Evolutionary conservation across 2,888 invertebrate genomes (phyloP), one percentile per base, ranked within the genome.

Genomic region (Marronus borbonicus): DNA sequence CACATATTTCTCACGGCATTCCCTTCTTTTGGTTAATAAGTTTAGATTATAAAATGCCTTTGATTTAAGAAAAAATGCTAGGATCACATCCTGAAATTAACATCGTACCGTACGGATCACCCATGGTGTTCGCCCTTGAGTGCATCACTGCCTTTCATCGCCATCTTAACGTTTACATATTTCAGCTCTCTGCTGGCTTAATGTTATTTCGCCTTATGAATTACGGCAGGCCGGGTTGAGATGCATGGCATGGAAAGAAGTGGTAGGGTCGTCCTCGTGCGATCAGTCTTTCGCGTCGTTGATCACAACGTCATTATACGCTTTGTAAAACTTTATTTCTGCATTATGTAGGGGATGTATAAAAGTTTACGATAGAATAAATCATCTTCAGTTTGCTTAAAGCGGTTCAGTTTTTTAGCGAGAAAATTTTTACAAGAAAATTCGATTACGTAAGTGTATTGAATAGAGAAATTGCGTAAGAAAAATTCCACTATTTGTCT

Each of bases 251-350:
- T 36, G 58, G 17, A 17, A n/a, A 70, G 39, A 14, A 60, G 50
- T 39, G 28, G 68, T 28, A 20, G 72, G 72, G 60, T 74, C 60
- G 60, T 44, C 62, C 58, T 60, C 44, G 24, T 72, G 72, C 62
- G 70, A 77, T 77, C 77, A 72, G 62, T 77, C 70, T 62, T 77
- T 77, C 77, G 82, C 81, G 80, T 78, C 78, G 81, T 78, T 82
- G 84, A 83, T 83, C 84, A 83, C 82, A 81, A 84, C 60, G 86
- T 86, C 87, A 87, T 87, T 87, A 85, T 85, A 85, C 84, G 86
- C 86, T 85, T 84, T 84, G 85, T 85, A 85, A 84, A 86, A 74
- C 72, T 74, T 74, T 74, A 74, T 58, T 68, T 74, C 72, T 58
- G 58, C 58, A 85, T 81, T 81, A 75, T 58, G 75, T 77, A 80